These are phyloP conservation scores for Myotis brandtii DNA, from an alignment of 2,113 vertebrate species.

Conservation along the genomic window DNA sequence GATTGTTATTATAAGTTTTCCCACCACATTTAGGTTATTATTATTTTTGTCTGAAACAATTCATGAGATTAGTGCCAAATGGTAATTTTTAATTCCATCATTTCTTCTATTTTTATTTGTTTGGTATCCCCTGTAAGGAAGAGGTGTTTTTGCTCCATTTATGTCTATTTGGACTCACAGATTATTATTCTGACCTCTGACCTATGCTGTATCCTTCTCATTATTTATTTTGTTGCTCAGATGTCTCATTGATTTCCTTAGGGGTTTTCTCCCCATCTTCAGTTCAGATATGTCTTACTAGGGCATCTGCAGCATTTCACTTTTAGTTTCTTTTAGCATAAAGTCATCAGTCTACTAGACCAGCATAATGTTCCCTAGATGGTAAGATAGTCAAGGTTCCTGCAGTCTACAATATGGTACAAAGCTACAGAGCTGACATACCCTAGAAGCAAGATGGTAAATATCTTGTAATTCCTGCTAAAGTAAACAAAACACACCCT, in stretches of 20 bases:
- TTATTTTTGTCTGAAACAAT: not conserved
- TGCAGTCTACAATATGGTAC: not conserved
- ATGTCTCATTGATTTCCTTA: not conserved
- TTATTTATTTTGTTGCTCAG: not conserved
- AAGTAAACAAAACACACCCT: not conserved
- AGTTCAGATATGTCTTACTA: not conserved
- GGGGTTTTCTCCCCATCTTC: not conserved
- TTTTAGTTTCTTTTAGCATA: not conserved
- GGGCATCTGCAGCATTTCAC: not conserved
- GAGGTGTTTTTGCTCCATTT: not conserved
- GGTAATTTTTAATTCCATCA: not conserved
- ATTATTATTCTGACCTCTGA: not conserved
- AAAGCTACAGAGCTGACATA: not conserved
- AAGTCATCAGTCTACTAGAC: not conserved
- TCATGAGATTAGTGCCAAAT: not conserved
- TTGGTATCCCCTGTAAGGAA: not conserved
- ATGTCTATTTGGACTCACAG: not conserved
- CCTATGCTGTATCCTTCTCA: not conserved
- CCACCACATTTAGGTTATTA: not conserved
- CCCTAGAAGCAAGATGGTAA: not conserved
- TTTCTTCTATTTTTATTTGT: not conserved
- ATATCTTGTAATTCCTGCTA: not conserved
- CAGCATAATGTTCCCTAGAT: not conserved
- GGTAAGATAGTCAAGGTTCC: not conserved
- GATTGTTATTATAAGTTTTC: not conserved